phyloP scores from a whole-genome alignment of 2,797 vertebrate species.

The Alauda arvensis region DNA sequence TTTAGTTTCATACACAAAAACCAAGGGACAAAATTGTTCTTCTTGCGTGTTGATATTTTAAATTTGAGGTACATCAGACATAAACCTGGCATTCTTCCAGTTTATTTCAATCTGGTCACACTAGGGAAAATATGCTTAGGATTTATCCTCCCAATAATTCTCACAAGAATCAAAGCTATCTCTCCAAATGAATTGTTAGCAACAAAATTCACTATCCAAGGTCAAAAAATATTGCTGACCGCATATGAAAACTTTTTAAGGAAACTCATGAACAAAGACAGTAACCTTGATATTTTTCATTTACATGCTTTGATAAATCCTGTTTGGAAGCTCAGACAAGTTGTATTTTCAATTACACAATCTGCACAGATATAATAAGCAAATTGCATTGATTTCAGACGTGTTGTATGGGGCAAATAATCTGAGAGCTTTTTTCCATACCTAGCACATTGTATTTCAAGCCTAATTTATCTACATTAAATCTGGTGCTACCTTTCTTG shows the following conservation, averaged over 20 bases:
- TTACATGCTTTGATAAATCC: background rate
- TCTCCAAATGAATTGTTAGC: background rate
- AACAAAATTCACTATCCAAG: background rate
- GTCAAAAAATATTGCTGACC: background rate
- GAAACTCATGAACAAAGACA: background rate
- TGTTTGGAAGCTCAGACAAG: background rate
- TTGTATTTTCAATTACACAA: background rate
- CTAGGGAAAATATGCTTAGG: background rate
- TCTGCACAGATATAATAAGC: background rate
- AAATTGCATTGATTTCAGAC: background rate
- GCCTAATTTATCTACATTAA: background rate
- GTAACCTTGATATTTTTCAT: background rate
- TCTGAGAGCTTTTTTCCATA: background rate
- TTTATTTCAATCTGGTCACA: background rate
- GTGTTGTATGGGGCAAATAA: background rate
- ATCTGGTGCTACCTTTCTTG: background rate
- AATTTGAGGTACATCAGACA: conserved; percentile 36
- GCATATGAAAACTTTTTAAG: background rate
- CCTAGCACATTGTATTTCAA: background rate
- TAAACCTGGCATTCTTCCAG: conserved; percentile 17
- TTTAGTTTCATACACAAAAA: background rate
- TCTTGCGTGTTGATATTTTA: background rate
- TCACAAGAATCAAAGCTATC: background rate
- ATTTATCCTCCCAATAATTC: background rate
- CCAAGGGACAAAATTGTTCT: background rate